A percentile compares a stretch with the other conserved stretches of the same genome.
Evolutionary conservation across 2,113 vertebrate genomes (phyloP).

Genomic region (Nettapus auritus): DNA sequence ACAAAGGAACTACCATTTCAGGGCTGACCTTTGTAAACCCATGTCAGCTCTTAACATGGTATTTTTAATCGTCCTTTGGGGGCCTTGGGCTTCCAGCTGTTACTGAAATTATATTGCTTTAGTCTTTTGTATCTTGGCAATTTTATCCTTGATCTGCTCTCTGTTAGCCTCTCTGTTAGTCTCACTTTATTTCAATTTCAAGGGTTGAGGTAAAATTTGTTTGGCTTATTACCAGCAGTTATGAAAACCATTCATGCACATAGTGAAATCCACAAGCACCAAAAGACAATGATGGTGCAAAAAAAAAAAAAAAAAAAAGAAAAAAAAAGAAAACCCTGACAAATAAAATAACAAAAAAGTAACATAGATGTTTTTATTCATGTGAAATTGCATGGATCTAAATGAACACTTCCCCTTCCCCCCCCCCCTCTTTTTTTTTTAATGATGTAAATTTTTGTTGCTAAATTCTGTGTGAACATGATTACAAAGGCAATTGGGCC

Average conservation of each 20-base stretch:
- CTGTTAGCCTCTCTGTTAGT: neutral
- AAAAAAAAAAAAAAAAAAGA: no score
- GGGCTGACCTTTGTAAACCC: conserved; percentile 54
- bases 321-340: no score
- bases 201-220: conserved; percentile 4
- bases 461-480: neutral
- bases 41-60: neutral
- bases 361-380: neutral
- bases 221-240: neutral
- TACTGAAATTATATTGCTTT: conserved; percentile 30
- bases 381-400: neutral
- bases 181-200: neutral
- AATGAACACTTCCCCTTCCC: neutral
- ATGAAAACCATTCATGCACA: neutral
- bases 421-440: neutral
- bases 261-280: neutral
- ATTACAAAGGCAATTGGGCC: neutral
- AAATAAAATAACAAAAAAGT: neutral
- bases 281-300: neutral
- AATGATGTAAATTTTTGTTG: neutral
- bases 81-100: conserved; percentile 47
- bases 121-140: neutral
- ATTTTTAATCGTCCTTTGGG: conserved; percentile 32
- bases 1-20: neutral
- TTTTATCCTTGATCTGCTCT: conserved; percentile 5